Base-by-base conservation (phyloP, 1,140 invertebrate genomes). In the Nomia melanderi region DNA sequence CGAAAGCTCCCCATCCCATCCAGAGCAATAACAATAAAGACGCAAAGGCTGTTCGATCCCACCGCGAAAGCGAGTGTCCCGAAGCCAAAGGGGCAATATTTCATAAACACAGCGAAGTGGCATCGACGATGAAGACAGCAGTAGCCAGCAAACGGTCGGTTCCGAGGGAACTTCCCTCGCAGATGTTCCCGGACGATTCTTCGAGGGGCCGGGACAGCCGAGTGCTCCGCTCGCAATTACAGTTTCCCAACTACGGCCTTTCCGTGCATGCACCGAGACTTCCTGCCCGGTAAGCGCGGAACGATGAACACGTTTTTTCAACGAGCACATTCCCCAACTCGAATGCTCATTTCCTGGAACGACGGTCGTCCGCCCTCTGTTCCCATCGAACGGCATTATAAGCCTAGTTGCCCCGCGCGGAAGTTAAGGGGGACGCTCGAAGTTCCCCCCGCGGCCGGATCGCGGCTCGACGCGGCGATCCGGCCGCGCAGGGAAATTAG, bases 401-500 rank as follows among this genome's bases (percentile, higher is more conserved):
- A 76, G 73, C 73, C 73, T 29, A 44, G 53, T 57, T 33, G 44
- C 63, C 23, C 14, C 11, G 56, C 11, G 41, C 14, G 3, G 47
- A 50, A 44, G 41, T 44, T 44, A 44, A n/a, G 33, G 47, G n/a
- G 47, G 47, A n/a, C 1, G 47, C 25, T 39, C 29, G 31, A 75
- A 75, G 63, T 75, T 75, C 36, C 8, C 7, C 54, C 44, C 14
- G 14, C 39, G 36, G 29, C 17, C 39, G 29, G 14, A 69, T 27
- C 65, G 31, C 54, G 25, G 29, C 11, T 29, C 36, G 36, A 44
- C 63, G 57, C 53, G 62, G 31, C 64, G 23, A 56, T 47, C 36
- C 27, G n/a, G 17, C 14, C 17, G 54, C 39, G 64, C 39, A 59
- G 54, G 73, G 54, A 76, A 76, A 76, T 76, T 76, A 76, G 65